Conservation (phyloP, 1,140 invertebrate species). For the Ceratosolen solmsi region DNA sequence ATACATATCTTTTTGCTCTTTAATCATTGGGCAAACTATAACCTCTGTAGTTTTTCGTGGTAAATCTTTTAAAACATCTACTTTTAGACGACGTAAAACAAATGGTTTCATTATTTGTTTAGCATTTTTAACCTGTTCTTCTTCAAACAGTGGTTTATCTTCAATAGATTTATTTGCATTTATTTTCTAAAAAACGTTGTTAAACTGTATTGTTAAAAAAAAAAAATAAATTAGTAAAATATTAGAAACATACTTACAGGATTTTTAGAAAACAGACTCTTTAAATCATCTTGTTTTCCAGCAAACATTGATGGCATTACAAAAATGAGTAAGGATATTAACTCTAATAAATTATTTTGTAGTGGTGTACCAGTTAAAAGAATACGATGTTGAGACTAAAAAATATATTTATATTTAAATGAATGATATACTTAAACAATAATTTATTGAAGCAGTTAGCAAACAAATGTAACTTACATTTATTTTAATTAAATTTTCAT, state of each 20-base stretch:
- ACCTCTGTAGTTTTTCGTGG: constrained; percentile 86
- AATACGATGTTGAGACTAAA: constrained; percentile 85
- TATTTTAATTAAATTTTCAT: constrained; percentile 90
- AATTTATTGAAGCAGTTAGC: constrained; percentile 5
- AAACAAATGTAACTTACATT: constrained; percentile 76
- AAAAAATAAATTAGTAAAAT: constrained; percentile 47
- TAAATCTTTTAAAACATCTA: constrained; percentile 86
- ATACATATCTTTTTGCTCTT: constrained; percentile 84
- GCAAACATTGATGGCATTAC: constrained; percentile 96
- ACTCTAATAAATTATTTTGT: constrained; percentile 96
- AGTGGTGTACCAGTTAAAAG: constrained; percentile 93
- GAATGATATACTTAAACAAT: neutral
- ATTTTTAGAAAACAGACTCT: constrained; percentile 87
- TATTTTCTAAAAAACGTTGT: constrained; percentile 69
- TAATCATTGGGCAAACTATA: constrained; percentile 78
- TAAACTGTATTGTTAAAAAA: no score
- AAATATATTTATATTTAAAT: constrained; percentile 53
- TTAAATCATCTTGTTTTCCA: constrained; percentile 89
- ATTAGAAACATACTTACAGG: constrained; percentile 70
- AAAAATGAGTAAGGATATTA: constrained; percentile 96
- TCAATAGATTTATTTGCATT: constrained; percentile 71
- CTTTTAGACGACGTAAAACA: constrained; percentile 91
- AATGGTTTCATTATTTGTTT: constrained; percentile 98
- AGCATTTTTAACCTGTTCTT: constrained; percentile 91
- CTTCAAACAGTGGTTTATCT: constrained; percentile 85